Evolutionary conservation across 1,140 invertebrate species (phyloP).

Genomic region (Heliconius eleuchia): DNA sequence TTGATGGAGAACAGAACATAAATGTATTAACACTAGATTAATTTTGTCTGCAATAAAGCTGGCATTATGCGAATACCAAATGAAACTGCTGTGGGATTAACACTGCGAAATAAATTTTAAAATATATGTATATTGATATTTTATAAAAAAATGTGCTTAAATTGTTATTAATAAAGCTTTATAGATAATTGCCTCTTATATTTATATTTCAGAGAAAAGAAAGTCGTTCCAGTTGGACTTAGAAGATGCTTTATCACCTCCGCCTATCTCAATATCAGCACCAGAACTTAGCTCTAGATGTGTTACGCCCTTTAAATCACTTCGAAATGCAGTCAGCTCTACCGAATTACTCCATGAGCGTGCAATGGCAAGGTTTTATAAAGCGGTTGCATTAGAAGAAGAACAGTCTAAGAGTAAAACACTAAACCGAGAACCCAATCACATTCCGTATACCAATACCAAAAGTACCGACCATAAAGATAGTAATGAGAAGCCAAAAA

Average conservation of each 20-base stretch:
- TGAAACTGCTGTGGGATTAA: too few species aligned
- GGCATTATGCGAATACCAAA: too few species aligned
- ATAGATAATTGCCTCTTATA: background rate
- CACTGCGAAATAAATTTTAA: background rate
- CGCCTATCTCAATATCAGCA: slow-evolving; percentile 89
- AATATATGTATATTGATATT: background rate
- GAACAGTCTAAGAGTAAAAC: slow-evolving; percentile 76
- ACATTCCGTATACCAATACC: slow-evolving; percentile 64
- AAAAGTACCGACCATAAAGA: slow-evolving; percentile 42
- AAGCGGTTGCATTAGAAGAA: slow-evolving; percentile 87
- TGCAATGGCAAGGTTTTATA: slow-evolving; percentile 89
- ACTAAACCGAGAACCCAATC: slow-evolving; percentile 48
- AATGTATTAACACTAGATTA: too few species aligned
- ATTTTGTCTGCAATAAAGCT: too few species aligned
- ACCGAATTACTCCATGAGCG: slow-evolving; percentile 90
- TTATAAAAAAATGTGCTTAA: background rate
- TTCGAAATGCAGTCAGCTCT: slow-evolving; percentile 89
- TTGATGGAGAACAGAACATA: too few species aligned
- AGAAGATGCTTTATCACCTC: slow-evolving; percentile 85
- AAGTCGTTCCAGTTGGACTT: slow-evolving; percentile 83
- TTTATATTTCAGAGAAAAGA: slow-evolving; percentile 77
- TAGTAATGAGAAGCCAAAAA: slow-evolving; percentile 33
- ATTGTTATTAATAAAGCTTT: background rate
- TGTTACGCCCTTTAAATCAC: slow-evolving; percentile 77
- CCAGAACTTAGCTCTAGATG: slow-evolving; percentile 85